Evolutionary conservation across 1,140 invertebrate genomes (phyloP).

Genomic region (Triops longicaudatus): DNA sequence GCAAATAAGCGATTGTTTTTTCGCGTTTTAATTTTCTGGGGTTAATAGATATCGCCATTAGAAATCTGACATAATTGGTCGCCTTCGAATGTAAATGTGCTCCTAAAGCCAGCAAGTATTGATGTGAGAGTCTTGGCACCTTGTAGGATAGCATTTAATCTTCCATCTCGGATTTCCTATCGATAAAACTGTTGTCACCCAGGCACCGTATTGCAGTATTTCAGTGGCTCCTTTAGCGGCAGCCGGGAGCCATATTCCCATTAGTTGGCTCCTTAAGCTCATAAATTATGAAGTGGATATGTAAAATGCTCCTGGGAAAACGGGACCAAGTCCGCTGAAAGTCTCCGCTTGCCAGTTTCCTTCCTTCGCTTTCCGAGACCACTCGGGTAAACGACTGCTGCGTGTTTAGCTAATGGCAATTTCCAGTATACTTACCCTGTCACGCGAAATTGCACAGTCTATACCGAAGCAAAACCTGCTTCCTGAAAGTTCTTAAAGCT

Average conservation of each 20-base stretch:
- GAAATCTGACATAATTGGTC: too few relatives aligned
- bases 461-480: not conserved
- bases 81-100: too few relatives aligned
- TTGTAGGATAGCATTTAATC: too few relatives aligned
- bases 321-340: not conserved
- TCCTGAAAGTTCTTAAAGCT: not conserved
- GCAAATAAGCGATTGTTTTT: too few relatives aligned
- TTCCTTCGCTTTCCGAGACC: too few relatives aligned
- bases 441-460: not conserved
- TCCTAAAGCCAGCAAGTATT: too few relatives aligned
- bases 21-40: too few relatives aligned
- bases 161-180: not conserved
- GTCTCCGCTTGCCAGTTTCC: not conserved
- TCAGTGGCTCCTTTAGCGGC: not conserved
- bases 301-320: not conserved
- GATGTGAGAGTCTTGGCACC: too few relatives aligned
- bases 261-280: not conserved
- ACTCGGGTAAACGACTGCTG: not conserved
- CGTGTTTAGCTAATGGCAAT: slow-evolving; percentile 11
- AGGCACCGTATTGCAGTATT: not conserved
- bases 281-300: not conserved
- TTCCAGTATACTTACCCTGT: not conserved
- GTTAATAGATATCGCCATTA: too few relatives aligned
- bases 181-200: not conserved
- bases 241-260: slow-evolving; percentile 9